Conservation (phyloP, 2,113 vertebrate species). For the Sinocyclocheilus anophthalmus region DNA sequence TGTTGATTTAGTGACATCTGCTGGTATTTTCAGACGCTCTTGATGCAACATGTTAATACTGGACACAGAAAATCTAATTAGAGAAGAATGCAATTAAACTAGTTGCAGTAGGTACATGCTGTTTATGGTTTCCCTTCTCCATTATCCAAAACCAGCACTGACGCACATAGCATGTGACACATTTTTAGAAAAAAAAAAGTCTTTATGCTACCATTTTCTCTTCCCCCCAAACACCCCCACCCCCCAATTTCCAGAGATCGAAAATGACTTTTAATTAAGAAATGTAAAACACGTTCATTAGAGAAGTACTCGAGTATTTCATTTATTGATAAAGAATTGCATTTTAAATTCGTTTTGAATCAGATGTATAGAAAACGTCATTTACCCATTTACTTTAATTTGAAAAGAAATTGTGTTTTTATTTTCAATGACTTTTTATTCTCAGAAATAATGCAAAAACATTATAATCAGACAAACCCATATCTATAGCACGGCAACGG, state of each 20-base stretch:
- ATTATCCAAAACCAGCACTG: neutral
- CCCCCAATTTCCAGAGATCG: too few species aligned
- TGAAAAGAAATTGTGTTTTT: neutral
- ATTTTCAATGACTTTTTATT: neutral
- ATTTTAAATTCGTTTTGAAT: neutral
- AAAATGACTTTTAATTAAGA: neutral
- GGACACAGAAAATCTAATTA: neutral
- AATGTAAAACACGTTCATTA: neutral
- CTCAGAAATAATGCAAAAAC: neutral
- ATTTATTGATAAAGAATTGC: too few species aligned
- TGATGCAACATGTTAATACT: neutral
- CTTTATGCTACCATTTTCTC: neutral
- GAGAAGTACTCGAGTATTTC: neutral
- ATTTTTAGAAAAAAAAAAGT: neutral
- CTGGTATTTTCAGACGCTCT: constrained; percentile 35
- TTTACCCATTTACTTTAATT: neutral
- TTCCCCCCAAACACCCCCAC: too few species aligned
- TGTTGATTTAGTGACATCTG: constrained; percentile 53
- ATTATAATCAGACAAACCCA: neutral
- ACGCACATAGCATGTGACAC: neutral
- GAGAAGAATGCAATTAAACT: neutral
- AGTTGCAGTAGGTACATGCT: neutral
- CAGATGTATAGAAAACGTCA: neutral
- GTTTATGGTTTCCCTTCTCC: neutral
- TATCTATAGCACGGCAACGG: neutral